phyloP scores from a whole-genome alignment of 1,140 invertebrate species.

The Hylyphantes graminicola region DNA sequence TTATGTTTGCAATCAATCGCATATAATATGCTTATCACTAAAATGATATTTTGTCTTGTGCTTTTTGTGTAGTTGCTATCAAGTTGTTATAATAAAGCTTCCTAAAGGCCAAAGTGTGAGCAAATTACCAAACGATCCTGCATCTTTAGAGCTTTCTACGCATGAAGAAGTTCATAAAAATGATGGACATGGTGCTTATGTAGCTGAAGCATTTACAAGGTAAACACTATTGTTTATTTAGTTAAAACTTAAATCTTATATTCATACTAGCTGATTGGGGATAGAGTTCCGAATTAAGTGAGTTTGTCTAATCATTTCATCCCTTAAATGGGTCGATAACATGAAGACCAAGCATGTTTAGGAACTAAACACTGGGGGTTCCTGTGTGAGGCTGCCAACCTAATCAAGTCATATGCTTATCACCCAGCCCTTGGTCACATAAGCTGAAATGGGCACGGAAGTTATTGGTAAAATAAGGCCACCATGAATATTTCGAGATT shows the following conservation, averaged over 20 bases:
- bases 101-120: slow-evolving; percentile 57
- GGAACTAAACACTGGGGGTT: no score
- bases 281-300: no score
- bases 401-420: neutral
- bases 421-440: no score
- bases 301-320: no score
- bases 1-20: no score
- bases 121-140: slow-evolving; percentile 40
- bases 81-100: slow-evolving; percentile 62
- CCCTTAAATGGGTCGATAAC: no score
- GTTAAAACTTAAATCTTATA: slow-evolving; percentile 10
- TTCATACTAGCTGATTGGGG: neutral
- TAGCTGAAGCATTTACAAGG: slow-evolving; percentile 62
- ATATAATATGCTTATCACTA: neutral
- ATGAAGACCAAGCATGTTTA: no score
- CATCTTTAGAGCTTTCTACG: slow-evolving; percentile 48
- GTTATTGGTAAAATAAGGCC: neutral
- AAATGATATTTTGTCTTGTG: neutral
- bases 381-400: no score
- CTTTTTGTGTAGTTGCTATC: slow-evolving; percentile 58
- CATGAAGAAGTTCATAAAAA: slow-evolving; percentile 60
- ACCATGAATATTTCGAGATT: neutral
- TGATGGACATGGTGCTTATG: slow-evolving; percentile 59
- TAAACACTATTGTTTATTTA: slow-evolving; percentile 35
- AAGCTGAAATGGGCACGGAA: neutral